Conservation (phyloP, 2,888 invertebrate genomes). For the Campoplex capitator region DNA sequence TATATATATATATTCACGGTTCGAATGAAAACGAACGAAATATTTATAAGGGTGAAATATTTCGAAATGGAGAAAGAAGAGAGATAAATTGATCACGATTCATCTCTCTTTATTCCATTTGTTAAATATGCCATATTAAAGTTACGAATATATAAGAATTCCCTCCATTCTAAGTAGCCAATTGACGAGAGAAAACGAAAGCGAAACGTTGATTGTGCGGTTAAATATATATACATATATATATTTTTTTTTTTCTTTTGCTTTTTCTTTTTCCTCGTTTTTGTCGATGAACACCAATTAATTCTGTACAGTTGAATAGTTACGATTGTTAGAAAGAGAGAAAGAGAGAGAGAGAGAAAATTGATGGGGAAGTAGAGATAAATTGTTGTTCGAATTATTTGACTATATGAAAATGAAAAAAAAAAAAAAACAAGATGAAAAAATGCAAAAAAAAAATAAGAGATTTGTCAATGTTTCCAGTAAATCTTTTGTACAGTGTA, state of each 20-base stretch:
- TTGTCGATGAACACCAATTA: conserved; percentile 68
- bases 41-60: conserved; percentile 31
- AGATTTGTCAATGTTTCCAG: conserved; percentile 65
- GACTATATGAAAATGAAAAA: neutral
- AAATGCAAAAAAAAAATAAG: conserved; percentile 64
- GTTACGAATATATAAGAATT: conserved; percentile 70
- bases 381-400: neutral
- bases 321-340: conserved; percentile 44
- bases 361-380: conserved; percentile 33
- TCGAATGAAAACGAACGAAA: conserved; percentile 7
- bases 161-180: conserved; percentile 72
- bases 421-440: conserved; percentile 46
- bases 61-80: conserved; percentile 33
- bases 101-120: conserved; percentile 42
- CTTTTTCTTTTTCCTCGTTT: conserved; percentile 8
- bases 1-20: neutral
- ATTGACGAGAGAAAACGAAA: conserved; percentile 62
- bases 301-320: conserved; percentile 60
- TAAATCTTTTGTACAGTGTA: conserved; percentile 76
- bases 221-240: neutral
- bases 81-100: neutral
- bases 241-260: too few species aligned
- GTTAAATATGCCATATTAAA: conserved; percentile 73
- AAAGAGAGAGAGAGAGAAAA: neutral
- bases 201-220: conserved; percentile 67